Conservation (phyloP, 2,797 vertebrate species). For the Sphaeramia orbicularis region DNA sequence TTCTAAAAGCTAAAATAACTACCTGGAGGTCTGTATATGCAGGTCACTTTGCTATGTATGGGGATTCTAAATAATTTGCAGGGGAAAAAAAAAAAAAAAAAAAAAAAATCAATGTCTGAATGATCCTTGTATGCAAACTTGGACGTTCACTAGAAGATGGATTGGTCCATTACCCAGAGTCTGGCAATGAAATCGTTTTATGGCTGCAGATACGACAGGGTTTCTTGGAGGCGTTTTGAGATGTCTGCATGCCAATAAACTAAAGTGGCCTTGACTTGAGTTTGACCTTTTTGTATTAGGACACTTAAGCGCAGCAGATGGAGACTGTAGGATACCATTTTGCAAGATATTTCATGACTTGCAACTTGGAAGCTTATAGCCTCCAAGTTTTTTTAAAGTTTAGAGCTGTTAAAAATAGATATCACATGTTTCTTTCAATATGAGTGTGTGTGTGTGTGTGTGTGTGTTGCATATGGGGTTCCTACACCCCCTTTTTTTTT, state of each 20-base stretch:
- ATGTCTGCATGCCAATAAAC: constrained; percentile 66
- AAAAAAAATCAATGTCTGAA: constrained; percentile 50
- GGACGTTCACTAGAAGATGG: constrained; percentile 51
- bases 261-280: constrained; percentile 73
- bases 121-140: constrained; percentile 58
- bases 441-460: neutral
- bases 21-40: neutral
- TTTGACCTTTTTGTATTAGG: constrained; percentile 67
- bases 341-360: constrained; percentile 49
- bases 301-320: constrained; percentile 54
- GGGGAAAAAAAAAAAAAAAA: constrained; percentile 7
- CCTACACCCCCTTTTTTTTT: too few species aligned
- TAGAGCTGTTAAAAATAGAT: constrained; percentile 40
- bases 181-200: constrained; percentile 53
- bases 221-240: constrained; percentile 56
- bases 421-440: constrained; percentile 19
- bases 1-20: constrained; percentile 9
- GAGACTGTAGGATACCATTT: constrained; percentile 19
- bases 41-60: constrained; percentile 1
- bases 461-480: neutral
- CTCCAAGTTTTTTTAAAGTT: constrained; percentile 44
- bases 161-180: constrained; percentile 61
- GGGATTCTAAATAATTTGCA: constrained; percentile 41
- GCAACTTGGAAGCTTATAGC: constrained; percentile 22
- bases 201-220: constrained; percentile 53